Evolutionary conservation across 2,888 invertebrate genomes (phyloP), one percentile per base, ranked within the genome.

Genomic region (Dolomedes plantarius): DNA sequence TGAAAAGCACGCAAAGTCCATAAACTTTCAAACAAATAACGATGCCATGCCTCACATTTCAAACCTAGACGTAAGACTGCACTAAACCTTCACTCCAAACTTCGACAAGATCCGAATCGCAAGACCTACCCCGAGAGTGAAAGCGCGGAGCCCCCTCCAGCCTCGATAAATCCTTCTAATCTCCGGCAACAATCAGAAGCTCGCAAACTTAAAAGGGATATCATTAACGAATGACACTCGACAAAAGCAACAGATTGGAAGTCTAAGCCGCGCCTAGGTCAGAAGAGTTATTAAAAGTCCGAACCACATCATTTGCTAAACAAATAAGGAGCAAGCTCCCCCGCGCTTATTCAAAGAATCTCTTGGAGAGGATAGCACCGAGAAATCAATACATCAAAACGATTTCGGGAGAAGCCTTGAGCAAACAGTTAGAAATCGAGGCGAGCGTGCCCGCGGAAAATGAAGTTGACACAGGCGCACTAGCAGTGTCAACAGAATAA

Each of bases 341-440:
- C 16, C 46, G 16, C n/a, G 56, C 19, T 56, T 56, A 73, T 50
- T 72, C 67, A 50, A 80, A 73, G 80, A 80, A 80, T 80, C 5
- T 2, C 23, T 5, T 3, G 3, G 56, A 23, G 1, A 2, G 16
- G n/a, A n/a, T 36, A 6, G 9, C 7, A 13, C 16, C 9, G 2
- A 16, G n/a, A 6, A 16, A 16, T 2, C 46, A 46, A 2, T n/a
- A 16, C n/a, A n/a, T n/a, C n/a, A n/a, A 16, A n/a, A 16, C 2
- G 46, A 9, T 46, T 46, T 46, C n/a, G 16, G 16, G 16, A 6
- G 46, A 16, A 46, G 16, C 6, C 36, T 36, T 11, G 46, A 46
- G 16, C 46, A 46, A 46, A 46, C n/a, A 46, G 16, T n/a, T n/a
- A 11, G 16, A 46, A 46, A 46, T 16, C 13, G n/a, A 46, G 16